Evolutionary conservation across 2,888 invertebrate species (phyloP), one percentile per base, ranked within the genome.

Genomic region (Thymelicus lineola): DNA sequence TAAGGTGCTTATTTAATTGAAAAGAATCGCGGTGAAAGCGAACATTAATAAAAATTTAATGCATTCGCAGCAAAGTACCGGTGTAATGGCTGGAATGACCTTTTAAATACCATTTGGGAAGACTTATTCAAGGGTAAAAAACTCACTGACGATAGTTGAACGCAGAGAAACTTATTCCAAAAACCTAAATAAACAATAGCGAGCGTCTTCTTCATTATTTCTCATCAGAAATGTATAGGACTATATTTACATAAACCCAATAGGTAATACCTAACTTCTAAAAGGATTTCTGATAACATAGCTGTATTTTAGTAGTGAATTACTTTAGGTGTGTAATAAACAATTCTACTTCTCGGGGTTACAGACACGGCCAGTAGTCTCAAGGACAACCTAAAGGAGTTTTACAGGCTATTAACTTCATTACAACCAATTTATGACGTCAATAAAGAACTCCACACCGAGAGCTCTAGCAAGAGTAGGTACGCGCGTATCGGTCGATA

Each of bases 321-420:
- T 57, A 57, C 62, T 66, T 68, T 55, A 53, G 66, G 60, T 46
- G 55, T 45, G 65, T 55, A 65, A 73, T 76, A 75, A 77, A 75
- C 70, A 63, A 71, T 73, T 71, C 71, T 72, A 74, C 75, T 73
- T 75, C 65, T 75, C 58, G 71, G 70, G 71, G 73, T 72, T 70
- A 67, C 67, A 72, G 60, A 66, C 48, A 20, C 59, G 73, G 71
- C 63, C 73, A 74, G 71, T 66, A 73, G 75, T 73, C 69, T 69
- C 75, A 72, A 75, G 74, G 76, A 63, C 75, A 72, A 70, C 60
- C 66, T 73, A 68, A 71, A 74, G 75, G 72, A 75, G 73, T 75
- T 76, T 77, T 73, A 73, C 75, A 73, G 74, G 74, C 74, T 66
- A 76, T 80, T 79, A 79, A 76, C 71, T 72, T 71, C 71, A 71